Percentiles rank a stretch among this genome's conserved stretches.
These are phyloP conservation scores for Cotesia congregata DNA, from an alignment of 2,888 invertebrate genomes.

Conservation along the genomic window DNA sequence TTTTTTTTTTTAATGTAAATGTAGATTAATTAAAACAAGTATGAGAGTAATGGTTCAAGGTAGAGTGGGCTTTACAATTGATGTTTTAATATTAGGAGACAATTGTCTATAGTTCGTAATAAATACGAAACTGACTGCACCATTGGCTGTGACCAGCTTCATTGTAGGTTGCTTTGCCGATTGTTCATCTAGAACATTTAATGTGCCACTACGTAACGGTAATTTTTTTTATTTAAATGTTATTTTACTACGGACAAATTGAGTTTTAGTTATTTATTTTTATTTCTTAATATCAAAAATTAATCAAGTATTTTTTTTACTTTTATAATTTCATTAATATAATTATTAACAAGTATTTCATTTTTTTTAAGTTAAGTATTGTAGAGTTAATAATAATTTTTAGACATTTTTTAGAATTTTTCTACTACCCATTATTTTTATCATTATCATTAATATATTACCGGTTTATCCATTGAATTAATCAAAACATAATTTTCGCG, in stretches of 20 bases:
- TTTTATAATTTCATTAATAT: slow-evolving; percentile 4
- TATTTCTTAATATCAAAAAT: not conserved
- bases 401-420: not conserved
- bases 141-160: slow-evolving; percentile 41
- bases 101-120: slow-evolving; percentile 4
- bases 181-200: slow-evolving; percentile 31
- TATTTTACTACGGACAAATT: slow-evolving; percentile 13
- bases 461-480: too few relatives aligned
- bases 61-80: slow-evolving; percentile 21
- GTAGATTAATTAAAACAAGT: slow-evolving; percentile 15
- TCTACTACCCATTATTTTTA: too few relatives aligned
- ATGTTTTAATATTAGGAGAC: slow-evolving; percentile 5
- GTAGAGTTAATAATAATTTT: too few relatives aligned
- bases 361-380: too few relatives aligned
- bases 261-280: not conserved
- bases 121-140: slow-evolving; percentile 31
- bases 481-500: too few relatives aligned
- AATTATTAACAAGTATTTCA: not conserved
- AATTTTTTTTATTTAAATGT: slow-evolving; percentile 20
- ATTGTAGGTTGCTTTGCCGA: slow-evolving; percentile 26
- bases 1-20: not conserved
- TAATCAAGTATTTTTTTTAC: slow-evolving; percentile 12
- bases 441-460: too few relatives aligned
- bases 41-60: not conserved
- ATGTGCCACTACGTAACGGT: slow-evolving; percentile 36